These are phyloP conservation scores for Poeciliopsis turrubarensis DNA, from an alignment of 2,113 vertebrate genomes.

Conservation along the genomic window DNA sequence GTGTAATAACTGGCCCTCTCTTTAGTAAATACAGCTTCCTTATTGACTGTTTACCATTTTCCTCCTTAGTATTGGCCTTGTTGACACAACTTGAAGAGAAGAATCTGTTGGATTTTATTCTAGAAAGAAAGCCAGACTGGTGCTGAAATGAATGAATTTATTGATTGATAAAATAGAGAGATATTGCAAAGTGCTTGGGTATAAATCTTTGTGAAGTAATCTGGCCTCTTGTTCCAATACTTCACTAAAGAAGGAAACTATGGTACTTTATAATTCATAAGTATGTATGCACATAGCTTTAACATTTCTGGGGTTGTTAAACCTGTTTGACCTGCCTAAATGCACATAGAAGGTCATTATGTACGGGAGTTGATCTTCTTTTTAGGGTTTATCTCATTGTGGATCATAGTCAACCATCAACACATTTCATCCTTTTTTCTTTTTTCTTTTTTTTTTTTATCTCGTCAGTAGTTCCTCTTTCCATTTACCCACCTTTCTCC, in stretches of 20 bases:
- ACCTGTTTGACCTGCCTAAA: background rate
- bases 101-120: background rate
- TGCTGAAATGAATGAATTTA: too few relatives aligned
- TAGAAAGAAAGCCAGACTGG: background rate
- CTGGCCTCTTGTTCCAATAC: background rate
- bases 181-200: background rate
- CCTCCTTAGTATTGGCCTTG: constrained; percentile 11
- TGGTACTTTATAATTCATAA: background rate
- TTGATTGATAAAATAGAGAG: background rate
- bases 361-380: background rate
- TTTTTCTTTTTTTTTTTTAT: background rate
- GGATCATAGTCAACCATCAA: constrained; percentile 5
- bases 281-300: background rate
- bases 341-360: background rate
- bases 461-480: background rate
- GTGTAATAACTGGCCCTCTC: constrained; percentile 55
- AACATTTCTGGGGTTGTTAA: background rate
- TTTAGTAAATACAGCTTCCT: constrained; percentile 47
- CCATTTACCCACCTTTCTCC: background rate
- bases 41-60: constrained; percentile 21
- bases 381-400: background rate
- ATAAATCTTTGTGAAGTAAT: background rate
- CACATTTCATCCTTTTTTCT: background rate
- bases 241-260: background rate
- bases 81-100: constrained; percentile 6